Evolutionary conservation across 2,888 invertebrate genomes (phyloP).

Genomic region (Spatulosminthurus flaviceps): DNA sequence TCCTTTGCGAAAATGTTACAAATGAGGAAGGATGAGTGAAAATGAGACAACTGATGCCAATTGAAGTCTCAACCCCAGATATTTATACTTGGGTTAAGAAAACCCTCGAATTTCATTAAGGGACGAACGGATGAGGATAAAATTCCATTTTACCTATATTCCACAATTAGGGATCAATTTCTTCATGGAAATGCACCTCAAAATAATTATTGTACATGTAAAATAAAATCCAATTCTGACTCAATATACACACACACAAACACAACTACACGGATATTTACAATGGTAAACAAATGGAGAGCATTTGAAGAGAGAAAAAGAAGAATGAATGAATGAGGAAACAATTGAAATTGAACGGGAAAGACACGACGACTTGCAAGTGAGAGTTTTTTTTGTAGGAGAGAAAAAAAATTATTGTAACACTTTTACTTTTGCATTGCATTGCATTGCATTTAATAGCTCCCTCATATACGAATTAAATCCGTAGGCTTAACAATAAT

Average conservation of each 20-base stretch:
- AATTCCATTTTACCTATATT: background rate
- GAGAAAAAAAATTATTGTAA: background rate
- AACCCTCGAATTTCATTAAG: background rate
- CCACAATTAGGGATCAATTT: too few relatives aligned
- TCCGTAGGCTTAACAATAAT: background rate
- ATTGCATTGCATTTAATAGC: background rate
- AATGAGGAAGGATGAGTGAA: background rate
- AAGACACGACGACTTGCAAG: background rate
- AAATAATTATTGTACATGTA: background rate
- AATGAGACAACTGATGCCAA: constrained; percentile 29
- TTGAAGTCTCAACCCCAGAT: background rate
- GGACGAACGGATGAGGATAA: background rate
- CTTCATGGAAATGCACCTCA: background rate
- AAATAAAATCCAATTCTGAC: background rate
- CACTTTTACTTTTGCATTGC: background rate
- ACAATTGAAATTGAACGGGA: too few relatives aligned
- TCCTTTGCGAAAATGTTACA: too few relatives aligned
- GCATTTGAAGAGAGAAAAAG: background rate
- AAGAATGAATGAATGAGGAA: background rate
- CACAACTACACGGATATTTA: too few relatives aligned
- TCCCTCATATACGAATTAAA: background rate
- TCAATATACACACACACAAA: too few relatives aligned
- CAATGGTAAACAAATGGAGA: too few relatives aligned
- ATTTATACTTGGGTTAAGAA: constrained; percentile 28
- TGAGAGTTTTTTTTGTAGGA: background rate